A percentile compares a stretch with the other conserved stretches of the same genome.
Evolutionary conservation across 2,113 vertebrate genomes (phyloP).

Genomic region (Mustelus asterias): DNA sequence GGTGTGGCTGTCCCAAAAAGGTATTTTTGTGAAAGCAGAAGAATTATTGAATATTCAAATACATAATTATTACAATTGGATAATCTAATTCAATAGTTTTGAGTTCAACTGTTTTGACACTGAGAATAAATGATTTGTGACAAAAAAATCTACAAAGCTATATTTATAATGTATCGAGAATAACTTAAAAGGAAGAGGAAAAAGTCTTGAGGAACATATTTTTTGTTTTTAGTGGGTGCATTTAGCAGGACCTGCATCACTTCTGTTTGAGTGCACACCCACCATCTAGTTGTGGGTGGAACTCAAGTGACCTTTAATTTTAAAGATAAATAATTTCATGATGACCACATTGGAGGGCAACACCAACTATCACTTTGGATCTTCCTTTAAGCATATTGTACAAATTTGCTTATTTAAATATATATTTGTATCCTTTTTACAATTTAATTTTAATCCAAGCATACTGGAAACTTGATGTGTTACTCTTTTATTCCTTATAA

Average conservation of each 20-base stretch:
- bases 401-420: not conserved
- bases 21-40: not conserved
- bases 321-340: not conserved
- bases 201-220: not conserved
- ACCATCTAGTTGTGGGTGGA: not conserved
- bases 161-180: not conserved
- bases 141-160: not conserved
- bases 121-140: not conserved
- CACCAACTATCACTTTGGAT: not conserved
- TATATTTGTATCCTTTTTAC: not conserved
- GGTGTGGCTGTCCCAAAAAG: no score
- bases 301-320: constrained; percentile 20
- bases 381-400: not conserved
- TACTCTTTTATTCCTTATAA: not conserved
- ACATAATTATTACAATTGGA: not conserved
- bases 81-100: not conserved
- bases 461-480: not conserved
- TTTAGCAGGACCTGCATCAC: not conserved
- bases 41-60: not conserved
- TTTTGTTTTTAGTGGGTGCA: not conserved
- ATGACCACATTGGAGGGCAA: constrained; percentile 10
- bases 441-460: not conserved
- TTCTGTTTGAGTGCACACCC: not conserved
- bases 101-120: not conserved
- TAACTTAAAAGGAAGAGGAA: not conserved